Conservation (phyloP, 2,797 vertebrate genomes). For the Acanthis flammea region DNA sequence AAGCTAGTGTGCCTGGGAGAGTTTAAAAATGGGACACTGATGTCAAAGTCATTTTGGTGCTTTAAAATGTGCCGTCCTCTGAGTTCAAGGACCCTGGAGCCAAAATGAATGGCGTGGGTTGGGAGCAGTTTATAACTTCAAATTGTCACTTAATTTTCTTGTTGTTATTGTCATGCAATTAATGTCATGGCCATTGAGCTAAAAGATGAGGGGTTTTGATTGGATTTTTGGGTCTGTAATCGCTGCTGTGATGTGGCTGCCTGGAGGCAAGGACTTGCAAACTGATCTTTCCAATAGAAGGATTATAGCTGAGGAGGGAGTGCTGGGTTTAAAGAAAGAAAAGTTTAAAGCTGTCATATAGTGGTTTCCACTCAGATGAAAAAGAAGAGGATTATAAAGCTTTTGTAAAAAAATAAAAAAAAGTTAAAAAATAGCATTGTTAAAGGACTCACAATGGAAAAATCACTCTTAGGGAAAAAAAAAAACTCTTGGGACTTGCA, state of each 20-base stretch:
- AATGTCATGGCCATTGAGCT: background rate
- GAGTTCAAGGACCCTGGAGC: background rate
- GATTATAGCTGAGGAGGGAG: slow-evolving; percentile 44
- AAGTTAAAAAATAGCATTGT: background rate
- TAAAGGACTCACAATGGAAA: background rate
- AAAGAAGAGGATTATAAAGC: slow-evolving; percentile 54
- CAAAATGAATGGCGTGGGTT: background rate
- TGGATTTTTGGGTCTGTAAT: slow-evolving; percentile 15
- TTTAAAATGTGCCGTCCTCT: background rate
- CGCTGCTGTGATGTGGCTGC: background rate
- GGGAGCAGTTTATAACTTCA: background rate
- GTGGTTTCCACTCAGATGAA: slow-evolving; percentile 43
- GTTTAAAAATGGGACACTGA: slow-evolving; percentile 29
- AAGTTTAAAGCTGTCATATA: slow-evolving; percentile 55
- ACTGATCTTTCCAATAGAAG: background rate
- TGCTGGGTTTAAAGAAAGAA: slow-evolving; percentile 39
- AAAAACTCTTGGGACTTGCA: background rate
- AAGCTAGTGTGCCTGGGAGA: background rate
- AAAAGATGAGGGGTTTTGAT: background rate
- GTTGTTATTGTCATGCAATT: slow-evolving; percentile 20
- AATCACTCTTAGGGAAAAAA: background rate
- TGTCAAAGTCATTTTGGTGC: slow-evolving; percentile 34
- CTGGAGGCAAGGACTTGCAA: slow-evolving; percentile 3
- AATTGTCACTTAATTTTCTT: slow-evolving; percentile 25
- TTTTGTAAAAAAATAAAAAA: background rate